phyloP scores from a whole-genome alignment of 2,113 vertebrate genomes.

The Centropus unirufus region DNA sequence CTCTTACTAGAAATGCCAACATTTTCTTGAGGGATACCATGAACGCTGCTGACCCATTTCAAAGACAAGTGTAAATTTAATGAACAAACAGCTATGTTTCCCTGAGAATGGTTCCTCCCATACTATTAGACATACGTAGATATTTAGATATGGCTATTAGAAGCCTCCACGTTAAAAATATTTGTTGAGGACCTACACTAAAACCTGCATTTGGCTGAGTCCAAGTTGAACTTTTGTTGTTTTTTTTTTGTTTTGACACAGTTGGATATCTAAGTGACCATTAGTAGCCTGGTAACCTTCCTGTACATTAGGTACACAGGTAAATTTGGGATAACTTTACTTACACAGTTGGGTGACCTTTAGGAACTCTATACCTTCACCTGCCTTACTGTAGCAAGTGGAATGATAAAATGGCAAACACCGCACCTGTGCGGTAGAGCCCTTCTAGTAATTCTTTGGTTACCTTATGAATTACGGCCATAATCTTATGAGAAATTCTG shows the following conservation, averaged over 20 bases:
- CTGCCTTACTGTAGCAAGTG: not conserved
- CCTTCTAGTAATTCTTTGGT: not conserved
- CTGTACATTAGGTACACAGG: too few species aligned
- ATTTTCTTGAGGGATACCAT: not conserved
- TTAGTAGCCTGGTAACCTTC: not conserved
- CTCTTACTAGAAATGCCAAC: not conserved
- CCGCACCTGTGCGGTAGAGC: not conserved
- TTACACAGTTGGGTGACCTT: too few species aligned
- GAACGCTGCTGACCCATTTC: not conserved
- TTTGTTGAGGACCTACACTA: accelerated
- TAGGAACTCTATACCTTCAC: not conserved
- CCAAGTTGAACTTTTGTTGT: not conserved
- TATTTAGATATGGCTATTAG: not conserved
- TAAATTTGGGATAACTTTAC: too few species aligned
- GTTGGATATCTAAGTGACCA: not conserved
- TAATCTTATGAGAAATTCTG: not conserved
- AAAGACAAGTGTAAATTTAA: not conserved
- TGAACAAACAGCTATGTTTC: not conserved
- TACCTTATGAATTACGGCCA: not conserved
- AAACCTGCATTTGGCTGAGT: accelerated
- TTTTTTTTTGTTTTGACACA: not conserved
- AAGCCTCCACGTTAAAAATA: not conserved
- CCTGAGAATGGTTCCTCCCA: not conserved
- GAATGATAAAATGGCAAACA: not conserved
- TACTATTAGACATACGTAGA: not conserved